phyloP scores from a whole-genome alignment of 2,797 vertebrate species.

The Ispidina picta region DNA sequence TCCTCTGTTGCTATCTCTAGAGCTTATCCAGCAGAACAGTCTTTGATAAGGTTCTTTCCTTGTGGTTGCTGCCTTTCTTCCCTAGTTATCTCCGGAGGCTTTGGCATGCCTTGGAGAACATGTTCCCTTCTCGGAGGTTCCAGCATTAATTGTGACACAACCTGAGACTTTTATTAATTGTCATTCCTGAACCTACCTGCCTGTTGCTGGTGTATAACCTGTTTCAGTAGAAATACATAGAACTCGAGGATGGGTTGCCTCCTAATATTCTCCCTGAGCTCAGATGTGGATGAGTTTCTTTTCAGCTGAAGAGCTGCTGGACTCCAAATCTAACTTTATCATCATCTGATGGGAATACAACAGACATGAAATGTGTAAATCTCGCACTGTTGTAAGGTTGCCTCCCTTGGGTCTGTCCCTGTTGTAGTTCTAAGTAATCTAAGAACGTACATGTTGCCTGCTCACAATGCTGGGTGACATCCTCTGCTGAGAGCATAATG shows the following conservation, averaged over 20 bases:
- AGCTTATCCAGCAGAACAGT: background rate
- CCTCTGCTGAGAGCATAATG: background rate
- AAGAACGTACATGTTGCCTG: background rate
- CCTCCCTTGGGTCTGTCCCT: background rate
- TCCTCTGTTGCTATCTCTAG: background rate
- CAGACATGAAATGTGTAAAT: background rate
- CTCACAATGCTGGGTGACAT: background rate
- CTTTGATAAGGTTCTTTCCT: background rate
- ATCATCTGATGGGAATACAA: background rate
- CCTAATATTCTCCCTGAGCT: background rate
- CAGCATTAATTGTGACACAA: background rate
- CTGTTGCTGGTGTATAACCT: background rate
- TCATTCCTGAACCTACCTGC: background rate
- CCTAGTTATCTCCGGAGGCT: background rate
- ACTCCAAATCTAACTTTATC: background rate
- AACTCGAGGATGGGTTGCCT: background rate
- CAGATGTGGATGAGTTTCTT: background rate
- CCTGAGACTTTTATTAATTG: background rate
- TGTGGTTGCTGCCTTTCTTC: conserved; percentile 4
- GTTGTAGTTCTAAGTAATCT: background rate
- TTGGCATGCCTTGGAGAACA: background rate
- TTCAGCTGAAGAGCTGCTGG: background rate
- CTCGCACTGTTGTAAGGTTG: background rate
- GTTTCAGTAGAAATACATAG: background rate
- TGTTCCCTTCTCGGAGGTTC: background rate